Percentiles rank a stretch among this genome's conserved stretches.
These are phyloP conservation scores for Danaus plexippus DNA, from an alignment of 1,140 invertebrate genomes.

Conservation along the genomic window DNA sequence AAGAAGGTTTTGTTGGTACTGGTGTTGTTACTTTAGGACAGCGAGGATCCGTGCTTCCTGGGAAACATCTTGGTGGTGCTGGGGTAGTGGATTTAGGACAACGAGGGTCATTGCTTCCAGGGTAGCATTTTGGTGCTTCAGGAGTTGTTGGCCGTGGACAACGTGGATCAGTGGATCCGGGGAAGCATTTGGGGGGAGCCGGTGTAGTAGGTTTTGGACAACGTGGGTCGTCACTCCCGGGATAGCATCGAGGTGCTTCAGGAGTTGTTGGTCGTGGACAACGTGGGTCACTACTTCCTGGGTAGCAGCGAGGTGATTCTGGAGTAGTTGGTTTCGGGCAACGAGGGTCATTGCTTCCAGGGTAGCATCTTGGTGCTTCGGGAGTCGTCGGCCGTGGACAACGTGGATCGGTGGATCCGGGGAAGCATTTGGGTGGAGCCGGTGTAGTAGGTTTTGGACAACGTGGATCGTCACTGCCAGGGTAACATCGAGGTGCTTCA, in stretches of 20 bases:
- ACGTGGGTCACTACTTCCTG: too few species aligned
- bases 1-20: constrained; percentile 22
- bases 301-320: too few species aligned
- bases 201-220: too few species aligned
- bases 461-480: constrained; percentile 41
- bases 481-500: constrained; percentile 14
- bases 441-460: constrained; percentile 37
- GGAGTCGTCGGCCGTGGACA: constrained; percentile 22
- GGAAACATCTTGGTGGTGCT: constrained; percentile 42
- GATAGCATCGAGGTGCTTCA: too few species aligned
- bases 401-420: constrained; percentile 11
- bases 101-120: constrained; percentile 44
- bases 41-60: constrained; percentile 56
- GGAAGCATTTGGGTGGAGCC: constrained; percentile 23
- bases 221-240: too few species aligned
- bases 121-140: constrained; percentile 37
- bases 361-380: constrained; percentile 48
- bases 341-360: constrained; percentile 36
- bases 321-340: too few species aligned
- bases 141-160: constrained; percentile 15
- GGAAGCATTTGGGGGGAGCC: too few species aligned
- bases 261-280: too few species aligned
- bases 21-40: constrained; percentile 30
- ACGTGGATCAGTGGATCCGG: too few species aligned
- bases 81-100: constrained; percentile 32